phyloP scores from a whole-genome alignment of 2,113 vertebrate genomes.

The Pachyramphus minor region DNA sequence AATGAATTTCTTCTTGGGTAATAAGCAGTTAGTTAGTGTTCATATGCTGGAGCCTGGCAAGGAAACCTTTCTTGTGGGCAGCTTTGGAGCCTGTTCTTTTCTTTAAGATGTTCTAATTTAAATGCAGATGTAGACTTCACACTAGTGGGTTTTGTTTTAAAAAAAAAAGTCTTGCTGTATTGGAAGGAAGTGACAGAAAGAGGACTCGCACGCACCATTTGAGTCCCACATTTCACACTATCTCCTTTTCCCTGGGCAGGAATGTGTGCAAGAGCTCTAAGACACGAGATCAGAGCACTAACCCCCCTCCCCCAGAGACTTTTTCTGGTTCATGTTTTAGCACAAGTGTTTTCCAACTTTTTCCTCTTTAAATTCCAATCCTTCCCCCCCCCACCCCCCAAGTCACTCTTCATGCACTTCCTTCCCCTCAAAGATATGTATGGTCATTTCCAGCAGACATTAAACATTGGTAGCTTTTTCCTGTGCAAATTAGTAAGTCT shows the following conservation, averaged over 20 bases:
- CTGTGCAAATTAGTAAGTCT: slow-evolving; percentile 8
- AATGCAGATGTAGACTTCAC: slow-evolving; percentile 72
- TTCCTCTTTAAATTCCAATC: neutral
- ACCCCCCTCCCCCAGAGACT: neutral
- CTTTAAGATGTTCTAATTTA: slow-evolving; percentile 74
- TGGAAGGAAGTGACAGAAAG: slow-evolving; percentile 39
- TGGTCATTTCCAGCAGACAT: slow-evolving; percentile 11
- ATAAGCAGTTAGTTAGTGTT: slow-evolving; percentile 49
- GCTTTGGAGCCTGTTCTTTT: slow-evolving; percentile 58
- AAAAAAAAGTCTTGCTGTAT: slow-evolving; percentile 1
- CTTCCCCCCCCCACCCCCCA: too few species aligned
- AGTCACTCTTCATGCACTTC: slow-evolving; percentile 12
- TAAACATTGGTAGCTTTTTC: slow-evolving; percentile 1
- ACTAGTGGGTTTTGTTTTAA: slow-evolving; percentile 42
- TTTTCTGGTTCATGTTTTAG: neutral
- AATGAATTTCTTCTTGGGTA: slow-evolving; percentile 31
- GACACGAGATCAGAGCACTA: neutral
- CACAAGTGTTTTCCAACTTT: neutral
- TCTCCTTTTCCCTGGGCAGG: neutral
- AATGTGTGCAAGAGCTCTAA: neutral
- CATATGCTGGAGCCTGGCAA: slow-evolving; percentile 56
- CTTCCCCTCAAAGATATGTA: neutral
- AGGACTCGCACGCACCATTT: neutral
- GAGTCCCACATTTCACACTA: neutral
- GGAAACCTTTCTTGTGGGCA: slow-evolving; percentile 50